Evolutionary conservation across 1,140 invertebrate genomes (phyloP).

Genomic region (Halictus rubicundus): DNA sequence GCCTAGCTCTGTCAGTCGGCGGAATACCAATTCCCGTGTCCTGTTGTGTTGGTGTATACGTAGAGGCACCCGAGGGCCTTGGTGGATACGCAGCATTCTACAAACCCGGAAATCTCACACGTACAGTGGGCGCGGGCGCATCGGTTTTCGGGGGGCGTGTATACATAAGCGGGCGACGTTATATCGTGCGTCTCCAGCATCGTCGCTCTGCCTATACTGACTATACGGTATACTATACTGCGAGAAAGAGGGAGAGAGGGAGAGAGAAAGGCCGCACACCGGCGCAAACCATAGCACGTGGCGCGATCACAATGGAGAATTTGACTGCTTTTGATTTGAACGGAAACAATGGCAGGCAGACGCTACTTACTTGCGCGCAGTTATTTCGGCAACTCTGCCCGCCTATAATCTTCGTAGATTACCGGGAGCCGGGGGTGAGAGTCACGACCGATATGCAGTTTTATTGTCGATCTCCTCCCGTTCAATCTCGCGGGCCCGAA

Average conservation of each 20-base stretch:
- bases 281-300: slow-evolving; percentile 47
- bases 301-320: slow-evolving; percentile 68
- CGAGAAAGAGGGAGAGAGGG: too few species aligned
- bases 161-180: slow-evolving; percentile 38
- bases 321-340: slow-evolving; percentile 72
- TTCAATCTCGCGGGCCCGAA: not conserved
- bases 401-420: slow-evolving; percentile 58
- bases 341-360: slow-evolving; percentile 70
- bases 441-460: slow-evolving; percentile 29
- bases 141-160: slow-evolving; percentile 25
- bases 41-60: slow-evolving; percentile 49
- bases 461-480: slow-evolving; percentile 38
- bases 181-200: slow-evolving; percentile 48
- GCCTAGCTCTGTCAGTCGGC: slow-evolving; percentile 67
- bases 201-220: slow-evolving; percentile 3
- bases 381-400: slow-evolving; percentile 61
- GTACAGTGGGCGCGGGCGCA: not conserved
- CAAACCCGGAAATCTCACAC: slow-evolving; percentile 14
- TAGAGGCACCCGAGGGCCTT: not conserved
- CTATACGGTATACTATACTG: too few species aligned
- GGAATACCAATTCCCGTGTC: slow-evolving; percentile 65
- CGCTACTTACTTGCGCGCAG: slow-evolving; percentile 67
- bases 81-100: not conserved
- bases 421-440: slow-evolving; percentile 15
- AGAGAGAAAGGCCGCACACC: not conserved